Percentiles rank a stretch among this genome's conserved stretches.
Conservation (phyloP, 2,888 invertebrate species). For the Nemapogon koenigi region DNA sequence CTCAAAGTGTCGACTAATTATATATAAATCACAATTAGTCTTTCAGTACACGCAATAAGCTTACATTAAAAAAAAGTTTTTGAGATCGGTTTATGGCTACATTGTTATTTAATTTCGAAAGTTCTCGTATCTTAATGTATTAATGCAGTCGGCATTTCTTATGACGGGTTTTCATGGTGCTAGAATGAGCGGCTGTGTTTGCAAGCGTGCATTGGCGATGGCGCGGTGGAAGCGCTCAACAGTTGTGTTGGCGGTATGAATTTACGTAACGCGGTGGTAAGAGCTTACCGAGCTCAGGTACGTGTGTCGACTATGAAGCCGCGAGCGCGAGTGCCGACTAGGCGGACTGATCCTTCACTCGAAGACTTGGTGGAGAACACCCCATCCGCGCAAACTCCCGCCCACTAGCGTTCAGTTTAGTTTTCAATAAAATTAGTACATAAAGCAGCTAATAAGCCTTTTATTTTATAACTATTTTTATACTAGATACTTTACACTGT, state of each 20-base stretch:
- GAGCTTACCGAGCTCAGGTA: slow-evolving; percentile 32
- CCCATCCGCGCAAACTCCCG: slow-evolving; percentile 19
- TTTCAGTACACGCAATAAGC: no score
- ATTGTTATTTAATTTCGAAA: neutral
- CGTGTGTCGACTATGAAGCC: slow-evolving; percentile 37
- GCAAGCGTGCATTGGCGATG: slow-evolving; percentile 4
- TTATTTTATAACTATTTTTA: no score
- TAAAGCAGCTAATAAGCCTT: neutral
- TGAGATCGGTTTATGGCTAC: no score
- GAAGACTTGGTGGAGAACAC: slow-evolving; percentile 26
- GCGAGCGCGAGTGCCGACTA: slow-evolving; percentile 54
- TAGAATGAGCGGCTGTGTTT: neutral
- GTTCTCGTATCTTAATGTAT: neutral
- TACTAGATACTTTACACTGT: no score
- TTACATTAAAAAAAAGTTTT: no score
- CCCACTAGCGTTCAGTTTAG: slow-evolving; percentile 10
- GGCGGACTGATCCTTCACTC: slow-evolving; percentile 25
- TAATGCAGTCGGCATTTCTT: neutral
- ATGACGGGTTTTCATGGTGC: neutral
- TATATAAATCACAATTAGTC: no score
- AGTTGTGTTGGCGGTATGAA: slow-evolving; percentile 41
- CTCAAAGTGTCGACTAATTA: no score
- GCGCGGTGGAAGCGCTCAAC: slow-evolving; percentile 30
- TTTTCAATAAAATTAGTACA: neutral
- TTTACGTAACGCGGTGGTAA: slow-evolving; percentile 42